Conservation (phyloP, 2,888 invertebrate species). For the Spodoptera littoralis region DNA sequence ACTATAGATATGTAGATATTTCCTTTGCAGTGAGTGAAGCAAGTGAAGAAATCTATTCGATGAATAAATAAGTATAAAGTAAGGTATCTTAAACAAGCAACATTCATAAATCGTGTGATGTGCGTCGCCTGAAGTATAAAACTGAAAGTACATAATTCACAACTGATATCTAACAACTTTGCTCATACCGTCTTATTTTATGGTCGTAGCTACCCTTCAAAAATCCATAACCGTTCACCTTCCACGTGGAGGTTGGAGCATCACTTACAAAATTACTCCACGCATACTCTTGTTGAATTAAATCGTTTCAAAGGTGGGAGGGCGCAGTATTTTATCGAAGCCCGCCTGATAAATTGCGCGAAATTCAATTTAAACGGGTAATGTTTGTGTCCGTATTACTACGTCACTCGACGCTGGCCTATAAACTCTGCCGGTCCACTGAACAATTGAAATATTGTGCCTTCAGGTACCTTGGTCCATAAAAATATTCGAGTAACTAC, state of each 20-base stretch:
- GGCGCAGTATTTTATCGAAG: constrained; percentile 78
- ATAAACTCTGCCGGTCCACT: constrained; percentile 82
- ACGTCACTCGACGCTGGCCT: constrained; percentile 78
- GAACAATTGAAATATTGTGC: constrained; percentile 83
- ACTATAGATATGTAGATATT: too few relatives aligned
- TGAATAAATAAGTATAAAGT: too few relatives aligned
- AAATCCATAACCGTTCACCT: constrained; percentile 31
- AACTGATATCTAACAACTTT: not conserved
- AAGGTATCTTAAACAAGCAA: too few relatives aligned
- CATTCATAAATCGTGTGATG: too few relatives aligned
- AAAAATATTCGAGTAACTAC: constrained; percentile 70
- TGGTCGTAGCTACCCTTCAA: not conserved
- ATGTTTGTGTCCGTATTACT: constrained; percentile 86
- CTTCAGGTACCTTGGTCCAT: constrained; percentile 71
- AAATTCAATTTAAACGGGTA: constrained; percentile 88
- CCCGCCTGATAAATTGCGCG: constrained; percentile 81
- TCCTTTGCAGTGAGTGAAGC: too few relatives aligned
- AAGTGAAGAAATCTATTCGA: too few relatives aligned
- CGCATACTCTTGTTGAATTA: constrained; percentile 72
- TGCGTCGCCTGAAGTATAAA: too few relatives aligned
- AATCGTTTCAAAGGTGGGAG: constrained; percentile 71
- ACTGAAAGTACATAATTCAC: not conserved
- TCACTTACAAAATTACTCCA: constrained; percentile 74
- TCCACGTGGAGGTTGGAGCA: constrained; percentile 59
- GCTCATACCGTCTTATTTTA: constrained; percentile 2